Evolutionary conservation across 2,113 vertebrate species (phyloP).

Genomic region (Columba janthina): DNA sequence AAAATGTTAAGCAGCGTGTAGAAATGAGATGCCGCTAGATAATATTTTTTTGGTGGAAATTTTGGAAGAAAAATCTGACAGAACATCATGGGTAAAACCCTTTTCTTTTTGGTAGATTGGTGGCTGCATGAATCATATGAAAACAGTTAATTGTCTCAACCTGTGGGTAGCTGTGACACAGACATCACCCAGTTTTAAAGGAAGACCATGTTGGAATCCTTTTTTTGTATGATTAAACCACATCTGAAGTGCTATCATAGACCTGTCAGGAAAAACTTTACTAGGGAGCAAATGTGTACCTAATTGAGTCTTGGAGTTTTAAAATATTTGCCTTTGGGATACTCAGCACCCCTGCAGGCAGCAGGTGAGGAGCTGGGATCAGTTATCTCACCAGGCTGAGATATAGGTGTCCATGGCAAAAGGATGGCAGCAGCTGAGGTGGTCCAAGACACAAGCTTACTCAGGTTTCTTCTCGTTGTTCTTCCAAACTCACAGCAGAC

Average conservation of each 20-base stretch:
- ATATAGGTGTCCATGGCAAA: background rate
- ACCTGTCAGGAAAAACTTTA: background rate
- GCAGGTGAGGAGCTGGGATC: background rate
- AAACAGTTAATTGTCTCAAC: background rate
- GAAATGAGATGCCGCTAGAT: background rate
- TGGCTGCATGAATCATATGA: background rate
- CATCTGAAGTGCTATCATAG: background rate
- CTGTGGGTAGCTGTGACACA: background rate
- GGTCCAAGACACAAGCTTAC: background rate
- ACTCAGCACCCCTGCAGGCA: rapidly evolving
- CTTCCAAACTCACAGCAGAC: rapidly evolving
- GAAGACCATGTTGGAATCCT: background rate
- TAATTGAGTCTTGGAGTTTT: background rate
- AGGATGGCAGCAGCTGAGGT: background rate
- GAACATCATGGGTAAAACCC: background rate
- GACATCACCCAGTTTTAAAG: background rate
- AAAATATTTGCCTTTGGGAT: background rate
- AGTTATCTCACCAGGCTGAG: background rate
- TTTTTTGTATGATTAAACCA: background rate
- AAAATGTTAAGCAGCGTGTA: background rate
- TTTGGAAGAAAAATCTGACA: background rate
- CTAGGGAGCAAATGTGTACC: background rate
- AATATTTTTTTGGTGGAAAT: background rate
- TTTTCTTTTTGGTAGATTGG: background rate
- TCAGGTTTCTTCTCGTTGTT: background rate